Evolutionary conservation across 2,113 vertebrate genomes (phyloP), one percentile per base, ranked within the genome.

Genomic region (Hemibates koningsi): DNA sequence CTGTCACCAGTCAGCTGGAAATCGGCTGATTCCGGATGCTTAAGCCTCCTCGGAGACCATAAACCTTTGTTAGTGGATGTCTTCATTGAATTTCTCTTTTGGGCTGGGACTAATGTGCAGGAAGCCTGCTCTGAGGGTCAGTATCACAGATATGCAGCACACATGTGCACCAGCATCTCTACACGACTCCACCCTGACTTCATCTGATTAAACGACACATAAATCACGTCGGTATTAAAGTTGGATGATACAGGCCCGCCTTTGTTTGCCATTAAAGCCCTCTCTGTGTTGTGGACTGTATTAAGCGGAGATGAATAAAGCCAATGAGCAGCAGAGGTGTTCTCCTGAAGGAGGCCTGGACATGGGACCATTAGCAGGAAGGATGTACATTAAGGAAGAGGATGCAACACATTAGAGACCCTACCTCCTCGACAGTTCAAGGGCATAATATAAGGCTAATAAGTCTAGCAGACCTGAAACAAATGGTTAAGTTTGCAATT

Each of bases 341-440:
- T 87, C 86, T 57, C 32, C 32, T 80, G 66, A 68, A 82, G 81
- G 63, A 48, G 73, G 80, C 78, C 88, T 85, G 87, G 34, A 88
- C 84, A 45, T 10, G 12, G 52, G 78, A 88, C 90, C 92, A 94
- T 95, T 94, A 92, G 89, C 92, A 92, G 91, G 90, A 93, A 94
- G 91, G 88, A 94, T 83, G 92, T 93, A 88, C 93, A 95, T 93
- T 93, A 93, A 90, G 90, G 90, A 94, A 90, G 85, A 90, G 90
- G 84, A 93, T 91, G 91, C 80, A 95, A 89, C 92, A 87, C 93
- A 94, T 95, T 93, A 94, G 86, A 89, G 93, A 86, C 80, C 61
- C 79, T 85, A 88, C 85, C 89, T 93, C 89, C 81, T 57, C 6
- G 10, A 91, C 90, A 80, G 85, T 85, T 90, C 84, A 85, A 63